Evolutionary conservation across 2,888 invertebrate genomes (phyloP), one percentile per base, ranked within the genome.

Genomic region (Sialis lutaria): DNA sequence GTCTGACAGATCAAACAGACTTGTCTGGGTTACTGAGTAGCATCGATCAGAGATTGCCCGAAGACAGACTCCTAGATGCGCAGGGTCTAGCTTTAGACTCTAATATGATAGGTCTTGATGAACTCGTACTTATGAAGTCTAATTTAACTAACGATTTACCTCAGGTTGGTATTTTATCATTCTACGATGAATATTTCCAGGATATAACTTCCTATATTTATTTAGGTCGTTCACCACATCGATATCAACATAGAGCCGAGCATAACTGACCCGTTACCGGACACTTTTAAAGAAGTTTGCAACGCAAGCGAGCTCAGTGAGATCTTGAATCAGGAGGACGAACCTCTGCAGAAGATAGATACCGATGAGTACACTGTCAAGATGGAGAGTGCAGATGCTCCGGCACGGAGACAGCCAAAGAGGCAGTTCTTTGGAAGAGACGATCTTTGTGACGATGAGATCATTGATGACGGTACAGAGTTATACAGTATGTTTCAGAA

Each of bases 81-180:
- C 42, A 47, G 31, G 33, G 37, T 34, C 22, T 47, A 5, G 47
- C 42, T 2, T 35, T 47, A 6, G 47, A 47, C 37, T 39, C 45
- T 5, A 33, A 45, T 31, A 22, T 45, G 30, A 45, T 45, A 32
- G 33, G 39, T 9, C 34, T 45, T 5, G 45, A 45, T n/a, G 45
- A 45, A 2, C 37, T 39, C 10, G 45, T 45, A 6, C 34, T 45
- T 8, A 39, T 22, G 22, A 22, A 12, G 39, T 22, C 22, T 22
- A 22, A 22, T 22, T 22, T 22, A 4, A 22, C 22, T 22, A 22
- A 22, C 4, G 22, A 22, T 22, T 4, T 22, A 22, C 22, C 22
- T 22, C 22, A 22, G 22, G 22, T 22, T 22, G 22, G 22, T 22
- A 22, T 22, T 22, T 22, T 22, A 22, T 22, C 22, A 22, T 22